phyloP scores from a whole-genome alignment of 2,888 invertebrate species.

The Eulithis testata region DNA sequence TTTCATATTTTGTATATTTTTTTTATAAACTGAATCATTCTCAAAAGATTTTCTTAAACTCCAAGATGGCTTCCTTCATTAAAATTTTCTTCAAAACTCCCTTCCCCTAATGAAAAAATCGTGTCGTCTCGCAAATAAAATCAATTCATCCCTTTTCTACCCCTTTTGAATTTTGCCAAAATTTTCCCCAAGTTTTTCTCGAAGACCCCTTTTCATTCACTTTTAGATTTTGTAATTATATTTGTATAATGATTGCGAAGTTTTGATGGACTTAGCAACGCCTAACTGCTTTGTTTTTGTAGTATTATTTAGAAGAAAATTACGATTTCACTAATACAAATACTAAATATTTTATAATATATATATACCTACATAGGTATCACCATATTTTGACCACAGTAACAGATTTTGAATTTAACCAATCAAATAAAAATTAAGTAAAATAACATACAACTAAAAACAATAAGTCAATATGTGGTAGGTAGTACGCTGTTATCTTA shows the following conservation, averaged over 20 bases:
- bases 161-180: conserved; percentile 56
- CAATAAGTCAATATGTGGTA: no score
- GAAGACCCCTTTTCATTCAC: conserved; percentile 51
- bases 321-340: no score
- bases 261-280: conserved; percentile 61
- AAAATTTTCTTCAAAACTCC: conserved; percentile 45
- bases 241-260: conserved; percentile 71
- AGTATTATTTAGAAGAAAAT: conserved; percentile 5
- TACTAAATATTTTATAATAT: no score
- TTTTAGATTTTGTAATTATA: conserved; percentile 68
- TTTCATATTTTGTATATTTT: background rate
- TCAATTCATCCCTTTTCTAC: conserved; percentile 67
- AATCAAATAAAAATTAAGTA: no score
- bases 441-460: no score
- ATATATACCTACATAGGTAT: no score
- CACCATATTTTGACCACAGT: no score
- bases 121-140: conserved; percentile 81
- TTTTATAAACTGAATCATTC: conserved; percentile 12
- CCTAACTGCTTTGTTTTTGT: conserved; percentile 40
- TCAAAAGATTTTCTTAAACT: conserved; percentile 27
- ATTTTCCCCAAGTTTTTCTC: conserved; percentile 73
- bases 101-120: conserved; percentile 76
- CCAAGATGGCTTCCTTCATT: conserved; percentile 50
- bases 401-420: no score
- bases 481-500: no score